These are phyloP conservation scores for Limonius californicus DNA, from an alignment of 1,140 invertebrate species.

Conservation along the genomic window DNA sequence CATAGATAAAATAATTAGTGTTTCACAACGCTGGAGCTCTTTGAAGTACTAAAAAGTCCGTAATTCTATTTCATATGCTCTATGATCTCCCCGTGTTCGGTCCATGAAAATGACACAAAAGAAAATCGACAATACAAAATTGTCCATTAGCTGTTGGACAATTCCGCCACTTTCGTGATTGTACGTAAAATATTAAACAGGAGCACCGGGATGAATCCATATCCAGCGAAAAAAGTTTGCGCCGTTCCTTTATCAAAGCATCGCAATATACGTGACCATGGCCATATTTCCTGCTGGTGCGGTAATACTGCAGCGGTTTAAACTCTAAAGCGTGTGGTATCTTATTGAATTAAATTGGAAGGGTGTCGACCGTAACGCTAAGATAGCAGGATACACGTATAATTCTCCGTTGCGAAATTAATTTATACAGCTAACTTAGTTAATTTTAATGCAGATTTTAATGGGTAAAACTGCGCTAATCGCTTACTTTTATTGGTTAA, in stretches of 20 bases:
- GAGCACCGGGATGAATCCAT: too few species aligned
- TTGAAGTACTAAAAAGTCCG: too few species aligned
- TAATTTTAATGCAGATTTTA: background rate
- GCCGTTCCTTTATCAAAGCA: background rate
- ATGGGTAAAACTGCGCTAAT: background rate
- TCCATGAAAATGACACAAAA: too few species aligned
- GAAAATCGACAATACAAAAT: too few species aligned
- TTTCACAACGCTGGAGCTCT: too few species aligned
- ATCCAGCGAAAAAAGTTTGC: too few species aligned
- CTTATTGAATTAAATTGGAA: constrained; percentile 1
- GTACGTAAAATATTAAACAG: too few species aligned
- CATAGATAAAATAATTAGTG: too few species aligned
- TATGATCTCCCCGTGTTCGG: too few species aligned
- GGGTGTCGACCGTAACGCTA: background rate
- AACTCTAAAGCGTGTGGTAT: constrained; percentile 1
- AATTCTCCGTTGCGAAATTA: background rate
- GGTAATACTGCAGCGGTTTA: background rate
- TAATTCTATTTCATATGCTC: too few species aligned
- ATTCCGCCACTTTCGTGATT: too few species aligned
- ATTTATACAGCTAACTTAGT: background rate
- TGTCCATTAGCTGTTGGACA: too few species aligned
- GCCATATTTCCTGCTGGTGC: background rate
- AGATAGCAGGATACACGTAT: constrained; percentile 1
- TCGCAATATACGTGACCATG: background rate
- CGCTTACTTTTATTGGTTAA: background rate